These are phyloP conservation scores for Dicaeum eximium DNA, from an alignment of 2,113 vertebrate species.

Conservation along the genomic window DNA sequence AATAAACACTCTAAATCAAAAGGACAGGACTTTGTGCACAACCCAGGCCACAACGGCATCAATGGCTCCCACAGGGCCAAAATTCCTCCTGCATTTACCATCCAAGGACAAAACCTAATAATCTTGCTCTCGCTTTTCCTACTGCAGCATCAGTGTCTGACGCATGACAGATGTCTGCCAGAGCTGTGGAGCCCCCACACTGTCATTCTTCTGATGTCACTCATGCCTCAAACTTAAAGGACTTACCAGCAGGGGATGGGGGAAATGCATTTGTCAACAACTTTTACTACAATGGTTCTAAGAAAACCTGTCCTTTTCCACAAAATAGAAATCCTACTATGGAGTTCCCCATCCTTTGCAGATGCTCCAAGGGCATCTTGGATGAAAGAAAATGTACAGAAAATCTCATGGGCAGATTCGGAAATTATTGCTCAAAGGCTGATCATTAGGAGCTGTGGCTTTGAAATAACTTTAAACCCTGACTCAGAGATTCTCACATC, in stretches of 20 bases:
- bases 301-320: too few species aligned
- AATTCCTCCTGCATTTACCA: neutral
- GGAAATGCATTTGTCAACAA: neutral
- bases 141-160: neutral
- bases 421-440: neutral
- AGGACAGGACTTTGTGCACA: neutral
- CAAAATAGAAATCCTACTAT: too few species aligned
- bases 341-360: neutral
- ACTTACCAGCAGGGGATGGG: neutral
- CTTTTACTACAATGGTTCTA: neutral
- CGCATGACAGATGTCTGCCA: neutral
- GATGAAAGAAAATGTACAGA: neutral
- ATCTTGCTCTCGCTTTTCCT: neutral
- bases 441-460: neutral
- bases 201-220: neutral
- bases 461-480: neutral
- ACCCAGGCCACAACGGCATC: neutral
- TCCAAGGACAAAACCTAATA: neutral
- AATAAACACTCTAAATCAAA: constrained; percentile 15
- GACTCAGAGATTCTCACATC: neutral
- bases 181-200: neutral
- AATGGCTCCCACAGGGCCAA: neutral
- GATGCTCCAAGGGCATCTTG: neutral
- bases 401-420: neutral
- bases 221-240: neutral